Base-by-base conservation (phyloP, 2,113 vertebrate species). In the Lucifuga dentata region DNA sequence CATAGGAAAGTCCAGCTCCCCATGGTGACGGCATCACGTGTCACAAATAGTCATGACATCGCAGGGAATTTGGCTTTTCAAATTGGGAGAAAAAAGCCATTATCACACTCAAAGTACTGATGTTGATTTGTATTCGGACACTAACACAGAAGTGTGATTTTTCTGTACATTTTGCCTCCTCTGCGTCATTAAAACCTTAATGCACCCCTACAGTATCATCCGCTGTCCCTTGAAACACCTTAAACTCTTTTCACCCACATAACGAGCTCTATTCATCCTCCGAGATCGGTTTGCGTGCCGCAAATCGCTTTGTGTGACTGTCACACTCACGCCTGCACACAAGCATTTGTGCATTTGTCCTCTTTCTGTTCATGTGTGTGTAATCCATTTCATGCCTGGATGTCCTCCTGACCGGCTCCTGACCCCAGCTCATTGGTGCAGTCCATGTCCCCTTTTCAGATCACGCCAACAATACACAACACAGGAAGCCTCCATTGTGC, bases 371-470 rank as follows among this genome's bases (percentile, higher is more conserved):
- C 19, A 35, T 52, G 0, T 71, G 60, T 71, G 70, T 73, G 64
- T 68, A 71, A 81, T 76, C 63, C 73, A 76, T 86, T 87, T 84
- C 71, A 73, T 71, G 76, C 48, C 68, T 69, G 45, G 68, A 49
- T 50, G 15, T 76, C 63, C 62, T 68, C 36, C 64, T 68, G 74
- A 81, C 84, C 79, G 60, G 61, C 19, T 39, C 15, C 70, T 74
- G 76, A 80, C 78, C 68, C 40, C 51, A 11, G 49, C 57, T 62
- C 68, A 19, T 40, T 35, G 23, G 32, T 24, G 9, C 12, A 48
- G 43, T 15, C 19, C 32, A 21, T 56, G 71, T 70, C 61, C 44
- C 49, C 51, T n/a, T 56, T 49, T 68, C 69, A 62, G 60, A 74
- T 66, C 55, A 43, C 16, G 16, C 32, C 36, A 38, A 21, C 55